Evolutionary conservation across 23 tunicate genomes (phyloP).

Genomic region (Halocynthia roretzi): DNA sequence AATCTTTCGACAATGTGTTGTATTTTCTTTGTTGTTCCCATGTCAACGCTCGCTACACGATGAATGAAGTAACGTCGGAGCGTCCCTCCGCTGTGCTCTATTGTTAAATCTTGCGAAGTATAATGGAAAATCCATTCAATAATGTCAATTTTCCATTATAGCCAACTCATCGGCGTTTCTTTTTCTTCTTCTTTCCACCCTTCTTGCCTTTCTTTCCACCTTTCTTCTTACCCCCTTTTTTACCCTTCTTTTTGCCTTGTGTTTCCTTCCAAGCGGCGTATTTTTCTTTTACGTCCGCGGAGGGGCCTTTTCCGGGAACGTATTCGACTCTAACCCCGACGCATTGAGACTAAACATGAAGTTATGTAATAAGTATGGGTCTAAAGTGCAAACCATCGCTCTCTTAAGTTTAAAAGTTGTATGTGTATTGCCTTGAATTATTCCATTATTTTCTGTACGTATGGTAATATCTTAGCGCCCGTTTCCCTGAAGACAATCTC

Average conservation of each 20-base stretch:
- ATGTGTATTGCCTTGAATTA: background rate
- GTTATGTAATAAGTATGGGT: too few species aligned
- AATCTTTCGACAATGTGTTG: background rate
- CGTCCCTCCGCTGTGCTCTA: background rate
- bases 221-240: background rate
- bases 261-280: slow-evolving; percentile 89
- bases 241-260: slow-evolving; percentile 63
- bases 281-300: slow-evolving; percentile 67
- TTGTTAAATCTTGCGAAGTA: background rate
- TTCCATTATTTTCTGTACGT: background rate
- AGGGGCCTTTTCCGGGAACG: slow-evolving; percentile 85
- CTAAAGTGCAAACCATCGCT: too few species aligned
- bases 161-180: slow-evolving; percentile 14
- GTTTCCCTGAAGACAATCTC: background rate
- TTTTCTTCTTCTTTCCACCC: slow-evolving; percentile 33
- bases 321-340: slow-evolving; percentile 74
- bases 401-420: background rate
- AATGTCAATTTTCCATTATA: background rate
- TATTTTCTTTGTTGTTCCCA: background rate
- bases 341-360: slow-evolving; percentile 21
- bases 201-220: slow-evolving; percentile 6
- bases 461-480: background rate
- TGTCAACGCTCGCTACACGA: background rate
- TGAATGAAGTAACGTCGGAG: background rate
- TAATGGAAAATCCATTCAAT: too few species aligned